A percentile compares a stretch with the other conserved stretches of the same genome.
These are phyloP conservation scores for Polypedilum vanderplanki DNA, from an alignment of 1,140 invertebrate species.

Conservation along the genomic window DNA sequence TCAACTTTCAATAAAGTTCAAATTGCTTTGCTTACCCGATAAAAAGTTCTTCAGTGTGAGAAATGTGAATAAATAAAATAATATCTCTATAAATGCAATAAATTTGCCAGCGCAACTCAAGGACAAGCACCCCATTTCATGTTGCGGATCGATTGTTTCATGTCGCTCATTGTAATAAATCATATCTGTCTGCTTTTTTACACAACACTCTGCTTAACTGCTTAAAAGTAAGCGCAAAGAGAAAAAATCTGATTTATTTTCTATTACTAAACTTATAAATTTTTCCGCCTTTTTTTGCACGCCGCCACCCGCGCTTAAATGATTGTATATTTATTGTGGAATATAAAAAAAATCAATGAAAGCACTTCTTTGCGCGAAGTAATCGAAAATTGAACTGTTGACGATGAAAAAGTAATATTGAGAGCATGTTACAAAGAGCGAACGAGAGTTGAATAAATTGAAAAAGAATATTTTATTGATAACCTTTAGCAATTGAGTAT, in stretches of 20 bases:
- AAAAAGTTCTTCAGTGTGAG: not conserved
- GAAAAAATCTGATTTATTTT: constrained; percentile 14
- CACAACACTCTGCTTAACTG: not conserved
- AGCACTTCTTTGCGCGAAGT: not conserved
- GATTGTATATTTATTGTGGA: not conserved
- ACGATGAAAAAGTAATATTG: not conserved
- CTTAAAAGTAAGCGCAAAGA: not conserved
- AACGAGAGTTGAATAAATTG: not conserved
- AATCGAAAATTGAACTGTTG: not conserved
- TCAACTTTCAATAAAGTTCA: no score
- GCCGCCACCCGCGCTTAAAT: not conserved
- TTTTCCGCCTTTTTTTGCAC: not conserved
- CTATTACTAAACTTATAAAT: not conserved
- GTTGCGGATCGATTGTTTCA: not conserved
- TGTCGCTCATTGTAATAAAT: constrained; percentile 7
- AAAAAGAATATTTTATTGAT: constrained; percentile 9
- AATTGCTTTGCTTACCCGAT: not conserved
- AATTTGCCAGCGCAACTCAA: constrained; percentile 12
- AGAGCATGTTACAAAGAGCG: not conserved
- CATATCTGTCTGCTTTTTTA: not conserved
- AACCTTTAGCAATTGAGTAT: not conserved
- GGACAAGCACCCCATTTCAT: not conserved
- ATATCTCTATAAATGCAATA: constrained; percentile 2
- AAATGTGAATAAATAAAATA: constrained; percentile 11
- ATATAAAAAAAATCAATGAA: not conserved